These are phyloP conservation scores for Cephus runcator DNA, from an alignment of 2,888 invertebrate genomes.

Conservation along the genomic window DNA sequence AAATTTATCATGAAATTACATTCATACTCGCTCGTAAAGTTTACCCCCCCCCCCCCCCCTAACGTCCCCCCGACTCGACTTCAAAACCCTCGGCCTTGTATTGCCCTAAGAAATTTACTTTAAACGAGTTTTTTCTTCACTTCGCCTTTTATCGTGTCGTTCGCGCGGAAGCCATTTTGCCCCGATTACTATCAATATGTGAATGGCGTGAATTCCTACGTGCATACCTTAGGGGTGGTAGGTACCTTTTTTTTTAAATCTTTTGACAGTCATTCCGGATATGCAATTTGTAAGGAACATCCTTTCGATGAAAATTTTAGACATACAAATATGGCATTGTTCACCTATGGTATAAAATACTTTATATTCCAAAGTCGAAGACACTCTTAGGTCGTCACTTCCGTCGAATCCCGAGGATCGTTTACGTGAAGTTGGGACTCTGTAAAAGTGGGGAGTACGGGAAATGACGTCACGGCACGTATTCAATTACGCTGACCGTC, in stretches of 20 bases:
- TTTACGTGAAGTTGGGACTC: not conserved
- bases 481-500: constrained; percentile 54
- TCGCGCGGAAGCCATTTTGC: not conserved
- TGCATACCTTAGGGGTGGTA: not conserved
- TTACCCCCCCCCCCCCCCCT: constrained; percentile 33
- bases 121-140: not conserved
- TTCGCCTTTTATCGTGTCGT: not conserved
- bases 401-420: not conserved
- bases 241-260: not conserved
- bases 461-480: constrained; percentile 52
- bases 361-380: not conserved
- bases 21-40: constrained; percentile 47
- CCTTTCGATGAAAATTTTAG: not conserved
- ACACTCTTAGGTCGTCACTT: not conserved
- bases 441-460: constrained; percentile 28
- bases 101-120: not conserved
- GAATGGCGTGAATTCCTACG: not conserved
- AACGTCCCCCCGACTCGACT: not conserved
- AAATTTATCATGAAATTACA: constrained; percentile 49
- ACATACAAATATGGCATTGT: not conserved
- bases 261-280: not conserved
- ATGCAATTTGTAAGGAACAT: not conserved
- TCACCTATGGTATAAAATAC: not conserved
- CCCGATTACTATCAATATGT: not conserved
- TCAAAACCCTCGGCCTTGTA: not conserved